Conservation (phyloP, 1,140 invertebrate genomes). For the Ostrea denselamellosa region DNA sequence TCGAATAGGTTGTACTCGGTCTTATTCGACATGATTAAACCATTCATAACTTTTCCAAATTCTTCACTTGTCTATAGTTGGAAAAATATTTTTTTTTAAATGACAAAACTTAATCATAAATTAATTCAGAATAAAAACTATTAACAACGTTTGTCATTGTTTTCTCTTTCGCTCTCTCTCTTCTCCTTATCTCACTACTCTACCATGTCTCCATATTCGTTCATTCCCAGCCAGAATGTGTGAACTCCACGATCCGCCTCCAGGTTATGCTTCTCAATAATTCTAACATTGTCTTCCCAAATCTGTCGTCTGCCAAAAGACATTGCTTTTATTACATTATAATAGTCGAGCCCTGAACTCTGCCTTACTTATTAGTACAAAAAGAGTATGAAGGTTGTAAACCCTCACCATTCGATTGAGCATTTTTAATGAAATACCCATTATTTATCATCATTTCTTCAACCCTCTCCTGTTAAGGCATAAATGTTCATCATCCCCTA, state of each 20-base stretch:
- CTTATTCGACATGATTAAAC: constrained; percentile 53
- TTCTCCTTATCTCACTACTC: constrained; percentile 15
- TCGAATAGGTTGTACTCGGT: constrained; percentile 50
- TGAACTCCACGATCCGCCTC: constrained; percentile 81
- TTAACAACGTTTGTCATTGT: no score
- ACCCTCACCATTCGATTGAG: no score
- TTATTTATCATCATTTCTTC: no score
- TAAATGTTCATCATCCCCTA: no score
- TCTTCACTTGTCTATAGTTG: constrained; percentile 63
- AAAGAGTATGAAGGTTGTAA: no score
- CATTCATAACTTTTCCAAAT: constrained; percentile 68
- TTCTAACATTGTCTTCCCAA: constrained; percentile 66
- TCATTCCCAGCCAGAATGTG: constrained; percentile 75
- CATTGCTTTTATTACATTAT: no score
- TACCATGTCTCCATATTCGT: constrained; percentile 76
- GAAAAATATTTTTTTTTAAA: not conserved
- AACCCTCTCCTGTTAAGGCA: no score
- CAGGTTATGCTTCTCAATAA: constrained; percentile 90
- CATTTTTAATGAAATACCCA: no score
- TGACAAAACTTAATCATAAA: not conserved
- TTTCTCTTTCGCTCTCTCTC: constrained; percentile 39
- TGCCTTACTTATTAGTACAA: no score
- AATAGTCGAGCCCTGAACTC: no score
- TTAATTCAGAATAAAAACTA: no score
- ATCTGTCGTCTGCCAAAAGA: constrained; percentile 59